A percentile compares a stretch with the other conserved stretches of the same genome.
Conservation (phyloP, 2,888 invertebrate species). For the Cantharis nigra region DNA sequence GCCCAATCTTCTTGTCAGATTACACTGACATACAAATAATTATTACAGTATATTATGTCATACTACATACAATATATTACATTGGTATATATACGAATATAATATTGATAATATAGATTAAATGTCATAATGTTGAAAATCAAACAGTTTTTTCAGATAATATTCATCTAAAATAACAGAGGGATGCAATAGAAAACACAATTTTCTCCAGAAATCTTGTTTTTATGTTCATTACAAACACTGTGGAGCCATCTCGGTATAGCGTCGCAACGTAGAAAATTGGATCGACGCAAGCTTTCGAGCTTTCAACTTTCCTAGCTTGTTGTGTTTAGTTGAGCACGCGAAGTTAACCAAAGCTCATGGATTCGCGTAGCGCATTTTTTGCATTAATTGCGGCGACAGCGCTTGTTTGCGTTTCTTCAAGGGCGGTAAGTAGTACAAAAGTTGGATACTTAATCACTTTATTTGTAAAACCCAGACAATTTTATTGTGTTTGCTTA, state of each 20-base stretch:
- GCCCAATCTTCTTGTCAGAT: not conserved
- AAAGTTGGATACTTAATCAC: conserved; percentile 14
- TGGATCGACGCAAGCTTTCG: conserved; percentile 13
- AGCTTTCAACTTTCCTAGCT: conserved; percentile 22
- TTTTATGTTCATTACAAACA: not conserved
- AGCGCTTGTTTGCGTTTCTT: conserved; percentile 33
- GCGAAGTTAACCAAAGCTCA: conserved; percentile 19
- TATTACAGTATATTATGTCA: not conserved
- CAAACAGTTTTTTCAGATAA: not conserved
- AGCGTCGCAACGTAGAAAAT: conserved; percentile 5
- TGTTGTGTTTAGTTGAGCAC: conserved; percentile 28
- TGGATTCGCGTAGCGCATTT: conserved; percentile 21
- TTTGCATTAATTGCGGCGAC: conserved; percentile 31
- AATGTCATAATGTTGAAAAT: not conserved
- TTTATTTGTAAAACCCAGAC: conserved; percentile 11
- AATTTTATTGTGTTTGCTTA: conserved; percentile 5
- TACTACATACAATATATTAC: not conserved
- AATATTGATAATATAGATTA: not conserved
- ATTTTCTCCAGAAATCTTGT: not conserved
- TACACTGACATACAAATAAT: not conserved
- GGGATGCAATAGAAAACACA: not conserved
- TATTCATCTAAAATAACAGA: not conserved
- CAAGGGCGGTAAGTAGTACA: conserved; percentile 37
- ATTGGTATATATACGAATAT: not conserved
- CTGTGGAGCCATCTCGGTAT: conserved; percentile 16